A percentile compares a stretch with the other conserved stretches of the same genome.
Evolutionary conservation across 2,888 invertebrate species (phyloP).

Genomic region (Lymantria dispar): DNA sequence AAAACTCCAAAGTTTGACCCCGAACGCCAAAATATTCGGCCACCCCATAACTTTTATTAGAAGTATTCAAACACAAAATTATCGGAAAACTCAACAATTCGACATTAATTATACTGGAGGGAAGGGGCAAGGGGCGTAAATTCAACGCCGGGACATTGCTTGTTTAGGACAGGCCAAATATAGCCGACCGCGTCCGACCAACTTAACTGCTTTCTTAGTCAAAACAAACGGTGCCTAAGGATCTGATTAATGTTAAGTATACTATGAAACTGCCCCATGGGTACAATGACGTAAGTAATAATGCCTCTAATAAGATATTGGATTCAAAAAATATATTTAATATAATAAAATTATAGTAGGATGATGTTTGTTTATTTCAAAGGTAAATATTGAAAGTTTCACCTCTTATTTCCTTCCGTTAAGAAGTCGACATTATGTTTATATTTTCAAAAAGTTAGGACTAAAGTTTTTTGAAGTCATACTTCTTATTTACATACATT

Average conservation of each 20-base stretch:
- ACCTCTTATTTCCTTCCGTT: too few species aligned
- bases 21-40: slow-evolving; percentile 6
- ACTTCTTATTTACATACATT: too few species aligned
- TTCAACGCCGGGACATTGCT: slow-evolving; percentile 24
- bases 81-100: slow-evolving; percentile 37
- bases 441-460: too few species aligned
- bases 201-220: slow-evolving; percentile 27
- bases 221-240: slow-evolving; percentile 23
- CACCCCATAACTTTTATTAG: slow-evolving; percentile 30
- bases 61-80: slow-evolving; percentile 39
- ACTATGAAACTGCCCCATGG: not conserved
- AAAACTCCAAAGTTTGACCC: slow-evolving; percentile 18
- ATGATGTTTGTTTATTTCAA: too few species aligned
- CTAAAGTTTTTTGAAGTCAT: too few species aligned
- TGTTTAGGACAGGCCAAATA: slow-evolving; percentile 35
- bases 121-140: slow-evolving; percentile 14
- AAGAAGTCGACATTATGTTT: too few species aligned
- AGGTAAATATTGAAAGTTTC: too few species aligned
- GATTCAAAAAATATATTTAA: too few species aligned
- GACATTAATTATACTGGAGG: slow-evolving; percentile 22
- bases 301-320: too few species aligned
- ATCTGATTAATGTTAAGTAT: slow-evolving; percentile 17
- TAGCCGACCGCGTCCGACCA: slow-evolving; percentile 9
- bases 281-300: too few species aligned
- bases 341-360: too few species aligned